Evolutionary conservation across 2,797 vertebrate species (phyloP).

Genomic region (Sciurus carolinensis): DNA sequence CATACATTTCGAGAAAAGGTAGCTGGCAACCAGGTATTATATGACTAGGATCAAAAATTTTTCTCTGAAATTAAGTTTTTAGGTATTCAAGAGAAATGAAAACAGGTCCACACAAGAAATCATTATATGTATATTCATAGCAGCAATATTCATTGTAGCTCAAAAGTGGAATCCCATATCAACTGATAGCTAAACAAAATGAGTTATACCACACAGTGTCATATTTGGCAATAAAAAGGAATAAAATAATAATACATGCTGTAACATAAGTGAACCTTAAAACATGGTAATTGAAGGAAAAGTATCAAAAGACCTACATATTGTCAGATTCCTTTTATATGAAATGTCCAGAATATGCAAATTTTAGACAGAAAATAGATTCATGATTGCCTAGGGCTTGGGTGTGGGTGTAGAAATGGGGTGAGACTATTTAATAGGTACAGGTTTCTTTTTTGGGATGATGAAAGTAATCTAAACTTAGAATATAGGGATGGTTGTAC

Average conservation of each 20-base stretch:
- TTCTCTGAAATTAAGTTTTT: constrained; percentile 48
- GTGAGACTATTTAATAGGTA: constrained; percentile 19
- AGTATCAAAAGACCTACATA: neutral
- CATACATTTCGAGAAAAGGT: neutral
- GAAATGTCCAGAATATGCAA: neutral
- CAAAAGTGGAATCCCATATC: neutral
- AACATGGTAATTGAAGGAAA: constrained; percentile 24
- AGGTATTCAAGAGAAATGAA: constrained; percentile 22
- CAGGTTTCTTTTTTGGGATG: constrained; percentile 13
- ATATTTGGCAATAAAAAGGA: constrained; percentile 20
- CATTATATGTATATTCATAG: neutral
- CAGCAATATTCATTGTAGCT: constrained; percentile 15
- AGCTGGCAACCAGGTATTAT: neutral
- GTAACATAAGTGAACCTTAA: neutral
- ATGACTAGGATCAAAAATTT: neutral
- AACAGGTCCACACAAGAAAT: neutral
- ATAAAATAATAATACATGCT: neutral
- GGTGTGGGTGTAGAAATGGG: neutral
- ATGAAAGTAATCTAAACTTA: constrained; percentile 55
- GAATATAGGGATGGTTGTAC: constrained; percentile 9
- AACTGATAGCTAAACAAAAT: constrained; percentile 43
- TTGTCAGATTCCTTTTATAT: constrained; percentile 9
- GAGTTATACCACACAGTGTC: neutral
- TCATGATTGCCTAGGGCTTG: neutral
- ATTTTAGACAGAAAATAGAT: constrained; percentile 9